Evolutionary conservation across 2,888 invertebrate species (phyloP), one percentile per base, ranked within the genome.

Genomic region (Coremacera marginata): DNA sequence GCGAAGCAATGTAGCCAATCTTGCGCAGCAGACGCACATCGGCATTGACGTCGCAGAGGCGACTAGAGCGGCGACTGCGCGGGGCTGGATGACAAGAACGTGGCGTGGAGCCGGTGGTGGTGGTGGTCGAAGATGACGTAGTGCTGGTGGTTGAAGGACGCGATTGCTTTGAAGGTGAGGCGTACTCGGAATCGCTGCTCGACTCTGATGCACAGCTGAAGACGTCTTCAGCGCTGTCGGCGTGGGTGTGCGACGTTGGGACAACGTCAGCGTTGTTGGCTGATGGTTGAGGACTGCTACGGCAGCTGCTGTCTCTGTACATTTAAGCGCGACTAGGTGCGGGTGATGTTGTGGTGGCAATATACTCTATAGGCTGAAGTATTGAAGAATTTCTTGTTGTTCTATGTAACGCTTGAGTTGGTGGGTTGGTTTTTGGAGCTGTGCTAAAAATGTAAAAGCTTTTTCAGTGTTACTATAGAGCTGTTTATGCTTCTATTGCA

Each of bases 1-100:
- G 85, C 8, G 89, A 86, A 31, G 89, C 89, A 82, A 89, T 89
- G 71, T 86, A 89, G 71, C 89, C 89, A 79, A 89, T 88, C 75
- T 88, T 87, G 37, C 88, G 88, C 80, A 89, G 81, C 76, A 89
- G 79, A 76, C 89, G 88, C 76, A 89, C 88, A 86, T 89, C 89
- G 80, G 88, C 83, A 80, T 83, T 86, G 74, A 83, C 70, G 67
- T 82, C 80, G 76, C 75, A 72, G 34, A 65, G 78, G 31, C 63
- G 72, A 3, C 22, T 72, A 76, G 52, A 25, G 76, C 49, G 25
- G 67, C 49, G 34, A 55, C 57, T 60, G 72, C 78, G 65, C 83
- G 80, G 76, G 83, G 82, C 80, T 82, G 72, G 27, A 73, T 11
- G 65, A 71, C 77, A 22, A 70, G 78, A 51, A 51, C 65, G 19